Evolutionary conservation across 2,797 vertebrate genomes (phyloP).

Genomic region (Myoxocephalus aenaeus): DNA sequence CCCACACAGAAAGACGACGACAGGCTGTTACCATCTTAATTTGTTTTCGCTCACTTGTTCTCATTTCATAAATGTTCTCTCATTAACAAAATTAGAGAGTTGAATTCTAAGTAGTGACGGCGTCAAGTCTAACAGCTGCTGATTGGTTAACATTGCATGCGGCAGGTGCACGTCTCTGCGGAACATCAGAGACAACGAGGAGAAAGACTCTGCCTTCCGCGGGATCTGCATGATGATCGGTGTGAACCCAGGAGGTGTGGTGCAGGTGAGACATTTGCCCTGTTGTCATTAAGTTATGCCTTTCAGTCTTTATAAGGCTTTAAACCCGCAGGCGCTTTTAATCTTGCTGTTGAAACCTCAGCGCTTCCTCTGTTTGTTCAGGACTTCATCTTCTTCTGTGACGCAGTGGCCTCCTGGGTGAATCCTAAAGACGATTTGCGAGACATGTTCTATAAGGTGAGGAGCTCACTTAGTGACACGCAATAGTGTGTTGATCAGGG

Average conservation of each 20-base stretch:
- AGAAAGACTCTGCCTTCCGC: conserved; percentile 95
- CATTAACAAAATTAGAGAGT: neutral
- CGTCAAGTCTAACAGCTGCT: neutral
- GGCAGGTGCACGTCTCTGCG: conserved; percentile 77
- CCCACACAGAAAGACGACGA: neutral
- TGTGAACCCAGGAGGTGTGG: conserved; percentile 93
- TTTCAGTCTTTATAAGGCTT: neutral
- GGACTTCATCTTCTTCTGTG: conserved; percentile 98
- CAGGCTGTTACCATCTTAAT: neutral
- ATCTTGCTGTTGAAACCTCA: neutral
- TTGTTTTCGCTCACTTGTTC: neutral
- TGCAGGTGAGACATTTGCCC: conserved; percentile 84
- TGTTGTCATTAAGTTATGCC: neutral
- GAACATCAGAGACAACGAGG: conserved; percentile 93
- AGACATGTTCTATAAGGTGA: conserved; percentile 97
- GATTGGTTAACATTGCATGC: neutral
- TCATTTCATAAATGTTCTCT: neutral
- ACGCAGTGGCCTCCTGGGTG: conserved; percentile 95
- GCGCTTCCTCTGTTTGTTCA: conserved; percentile 52
- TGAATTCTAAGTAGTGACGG: neutral
- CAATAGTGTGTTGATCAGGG: neutral
- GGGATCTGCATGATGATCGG: conserved; percentile 98
- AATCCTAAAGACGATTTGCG: conserved; percentile 94
- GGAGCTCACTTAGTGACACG: neutral
- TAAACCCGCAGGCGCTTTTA: neutral